Base-by-base conservation (phyloP, 2,113 vertebrate species). In the Syngnathus typhle region DNA sequence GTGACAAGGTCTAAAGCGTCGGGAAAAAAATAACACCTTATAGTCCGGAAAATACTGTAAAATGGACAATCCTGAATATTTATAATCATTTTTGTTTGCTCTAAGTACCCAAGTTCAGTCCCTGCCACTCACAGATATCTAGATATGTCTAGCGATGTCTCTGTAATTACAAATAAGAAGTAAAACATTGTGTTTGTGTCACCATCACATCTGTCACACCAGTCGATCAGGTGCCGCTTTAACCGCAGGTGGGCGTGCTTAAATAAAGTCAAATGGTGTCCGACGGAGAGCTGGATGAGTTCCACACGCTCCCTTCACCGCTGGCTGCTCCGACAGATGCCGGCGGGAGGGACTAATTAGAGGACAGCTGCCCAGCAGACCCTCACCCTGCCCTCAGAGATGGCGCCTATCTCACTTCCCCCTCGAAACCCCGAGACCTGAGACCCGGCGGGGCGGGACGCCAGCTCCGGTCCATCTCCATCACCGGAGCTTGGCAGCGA, bases 321-420 rank as follows among this genome's bases (percentile, higher is more conserved):
- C 21, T 55, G 12, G 65, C 79, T 68, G 79, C 79, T 77, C 83
- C 32, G 72, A 82, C 89, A 91, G 88, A 89, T 91, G 90, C 88
- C 77, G 81, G 80, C 81, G 89, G 88, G 88, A 90, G 84, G 83
- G 86, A 90, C 88, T 92, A 90, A 92, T 91, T 92, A 91, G 84
- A 87, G 85, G 89, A 91, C 91, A 91, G 90, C 88, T 91, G 90
- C 88, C 90, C 89, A 88, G 78, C 84, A 87, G 86, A 89, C 83
- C 88, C 86, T 80, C 74, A 83, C 84, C 80, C 76, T 44, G 81
- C 85, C 89, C 82, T 63, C 41, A 70, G 88, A 85, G 88, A 90
- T 73, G 38, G 56, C 52, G 66, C 77, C 84, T 74, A 75, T 81
- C 86, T 84, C 81, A 74, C 82, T 82, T 67, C 75, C 83, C 81